Percentiles rank a stretch among this genome's conserved stretches.
Conservation (phyloP, 2,113 vertebrate species). For the Macrotis lagotis region DNA sequence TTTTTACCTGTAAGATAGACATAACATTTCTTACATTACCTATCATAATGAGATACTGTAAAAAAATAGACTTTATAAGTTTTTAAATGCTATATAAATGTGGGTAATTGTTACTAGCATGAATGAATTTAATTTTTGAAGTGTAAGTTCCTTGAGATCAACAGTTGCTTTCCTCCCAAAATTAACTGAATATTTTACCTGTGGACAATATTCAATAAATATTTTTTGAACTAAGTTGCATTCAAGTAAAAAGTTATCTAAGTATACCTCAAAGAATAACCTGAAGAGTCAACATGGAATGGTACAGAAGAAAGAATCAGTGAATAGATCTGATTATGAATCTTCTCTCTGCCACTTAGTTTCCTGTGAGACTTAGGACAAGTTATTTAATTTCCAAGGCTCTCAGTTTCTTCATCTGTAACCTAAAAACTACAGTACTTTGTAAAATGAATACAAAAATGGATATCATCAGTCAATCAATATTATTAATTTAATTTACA, state of each 20-base stretch:
- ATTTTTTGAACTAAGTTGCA: neutral
- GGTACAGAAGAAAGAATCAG: neutral
- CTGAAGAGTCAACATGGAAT: neutral
- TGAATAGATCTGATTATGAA: neutral
- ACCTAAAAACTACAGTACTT: neutral
- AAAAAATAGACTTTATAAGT: neutral
- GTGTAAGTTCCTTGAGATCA: neutral
- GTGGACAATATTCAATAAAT: neutral
- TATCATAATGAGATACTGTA: neutral
- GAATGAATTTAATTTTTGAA: neutral
- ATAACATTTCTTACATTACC: neutral
- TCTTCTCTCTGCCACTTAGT: neutral
- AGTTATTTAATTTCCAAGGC: neutral
- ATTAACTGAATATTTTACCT: neutral
- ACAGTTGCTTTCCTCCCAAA: neutral
- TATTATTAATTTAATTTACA: neutral
- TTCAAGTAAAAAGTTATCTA: neutral
- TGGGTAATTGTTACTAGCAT: neutral
- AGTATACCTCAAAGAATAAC: neutral
- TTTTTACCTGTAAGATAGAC: neutral
- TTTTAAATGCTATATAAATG: neutral
- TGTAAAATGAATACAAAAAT: neutral
- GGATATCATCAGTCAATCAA: neutral
- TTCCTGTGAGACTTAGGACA: neutral
- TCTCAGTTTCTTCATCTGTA: neutral